Evolutionary conservation across 1,140 invertebrate species (phyloP), one percentile per base, ranked within the genome.

Genomic region (Drosophila pandora): DNA sequence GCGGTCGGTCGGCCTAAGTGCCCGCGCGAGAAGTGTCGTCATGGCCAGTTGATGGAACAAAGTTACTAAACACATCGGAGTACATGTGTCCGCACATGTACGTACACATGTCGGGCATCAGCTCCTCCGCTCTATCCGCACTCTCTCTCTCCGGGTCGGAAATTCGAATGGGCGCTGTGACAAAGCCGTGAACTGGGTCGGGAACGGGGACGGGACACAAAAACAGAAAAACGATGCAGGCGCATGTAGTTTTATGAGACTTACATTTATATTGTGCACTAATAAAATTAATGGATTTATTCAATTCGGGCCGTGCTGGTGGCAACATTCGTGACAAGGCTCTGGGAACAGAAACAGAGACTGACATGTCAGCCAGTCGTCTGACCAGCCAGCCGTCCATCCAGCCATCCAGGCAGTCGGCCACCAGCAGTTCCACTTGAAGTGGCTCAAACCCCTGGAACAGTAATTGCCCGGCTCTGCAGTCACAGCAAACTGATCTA

Each of bases 281-380:
- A 82, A 89, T 89, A 88, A 84, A 90, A 75, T 89, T 78, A 90
- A 90, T 90, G 89, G 84, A 90, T 80, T 80, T 88, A 84, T 81
- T 81, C 65, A 77, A 65, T 76, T 76, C 71, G 49, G 76, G 70
- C 63, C 59, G 61, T 80, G 79, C 75, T 90, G 82, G 81, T 82
- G 78, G 81, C 81, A 74, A 43, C 41, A 57, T 78, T 74, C 79
- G 79, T 64, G 79, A 82, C 57, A 62, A 32, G 60, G 56, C 58
- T 63, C 58, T 79, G 71, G 64, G 65, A 69, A 77, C 39, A 45
- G 47, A 10, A 69, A 77, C 39, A 45, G 47, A 10, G 41, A 17
- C 41, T 57, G 52, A 53, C 45, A 59, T 70, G 63, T 52, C 69
- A 61, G 76, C 65, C 53, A 58, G 67, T 47, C 50, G 41, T 70